Evolutionary conservation across 2,113 vertebrate genomes (phyloP).

Genomic region (Pao palembangensis): DNA sequence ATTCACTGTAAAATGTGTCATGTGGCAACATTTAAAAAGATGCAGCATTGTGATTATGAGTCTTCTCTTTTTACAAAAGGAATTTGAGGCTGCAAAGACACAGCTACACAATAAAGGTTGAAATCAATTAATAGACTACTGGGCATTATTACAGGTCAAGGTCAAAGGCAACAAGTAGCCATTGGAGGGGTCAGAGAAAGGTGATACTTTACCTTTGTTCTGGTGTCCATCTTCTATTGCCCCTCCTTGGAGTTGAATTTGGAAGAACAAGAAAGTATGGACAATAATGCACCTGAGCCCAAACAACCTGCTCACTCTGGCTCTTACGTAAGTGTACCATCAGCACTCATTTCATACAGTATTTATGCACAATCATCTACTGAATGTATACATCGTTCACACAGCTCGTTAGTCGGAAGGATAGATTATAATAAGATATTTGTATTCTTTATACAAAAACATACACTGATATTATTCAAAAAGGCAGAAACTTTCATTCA

Average conservation of each 20-base stretch:
- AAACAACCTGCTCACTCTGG: constrained; percentile 51
- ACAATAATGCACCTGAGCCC: constrained; percentile 55
- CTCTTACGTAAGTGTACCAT: constrained; percentile 37
- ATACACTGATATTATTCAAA: constrained; percentile 27
- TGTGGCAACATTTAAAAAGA: constrained; percentile 64
- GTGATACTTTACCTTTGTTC: constrained; percentile 88
- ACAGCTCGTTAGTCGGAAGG: constrained; percentile 9
- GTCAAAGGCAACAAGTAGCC: constrained; percentile 37
- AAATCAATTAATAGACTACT: too few relatives aligned
- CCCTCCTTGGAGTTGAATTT: constrained; percentile 86
- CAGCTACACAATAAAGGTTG: constrained; percentile 4
- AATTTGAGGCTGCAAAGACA: constrained; percentile 16
- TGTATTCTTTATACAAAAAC: constrained; percentile 16
- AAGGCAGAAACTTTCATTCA: constrained; percentile 25
- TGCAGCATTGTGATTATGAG: constrained; percentile 30
- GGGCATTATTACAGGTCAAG: constrained; percentile 23
- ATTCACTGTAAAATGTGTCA: constrained; percentile 19
- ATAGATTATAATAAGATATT: constrained; percentile 1
- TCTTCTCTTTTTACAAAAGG: constrained; percentile 66
- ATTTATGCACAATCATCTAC: constrained; percentile 19
- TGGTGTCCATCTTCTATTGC: constrained; percentile 87
- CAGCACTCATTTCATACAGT: constrained; percentile 28
- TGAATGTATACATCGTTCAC: constrained; percentile 2
- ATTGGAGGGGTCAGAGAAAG: constrained; percentile 60
- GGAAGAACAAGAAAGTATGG: constrained; percentile 83